phyloP scores from a whole-genome alignment of 2,797 vertebrate species.

The Salarias fasciatus region DNA sequence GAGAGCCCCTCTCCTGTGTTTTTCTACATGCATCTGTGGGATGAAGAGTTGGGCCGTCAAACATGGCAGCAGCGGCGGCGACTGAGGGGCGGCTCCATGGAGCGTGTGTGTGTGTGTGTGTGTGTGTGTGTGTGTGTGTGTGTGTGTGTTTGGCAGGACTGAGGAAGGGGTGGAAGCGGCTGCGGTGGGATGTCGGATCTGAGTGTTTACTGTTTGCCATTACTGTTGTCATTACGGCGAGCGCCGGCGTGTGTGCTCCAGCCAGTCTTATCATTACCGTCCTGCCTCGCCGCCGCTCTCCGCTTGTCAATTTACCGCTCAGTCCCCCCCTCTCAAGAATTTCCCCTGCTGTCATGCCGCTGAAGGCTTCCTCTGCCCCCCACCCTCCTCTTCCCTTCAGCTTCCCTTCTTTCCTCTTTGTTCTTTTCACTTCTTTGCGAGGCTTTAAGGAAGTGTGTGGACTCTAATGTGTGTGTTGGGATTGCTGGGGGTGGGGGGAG shows the following conservation, averaged over 20 bases:
- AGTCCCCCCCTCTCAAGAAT: conserved; percentile 42
- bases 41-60: too few species aligned
- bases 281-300: conserved; percentile 37
- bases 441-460: conserved; percentile 58
- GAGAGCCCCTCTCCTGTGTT: too few species aligned
- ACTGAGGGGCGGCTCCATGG: too few species aligned
- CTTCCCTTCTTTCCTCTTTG: conserved; percentile 55
- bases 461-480: conserved; percentile 22
- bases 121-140: too few species aligned
- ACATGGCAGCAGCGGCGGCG: too few species aligned
- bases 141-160: not conserved
- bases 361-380: conserved; percentile 56
- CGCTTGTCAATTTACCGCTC: conserved; percentile 67
- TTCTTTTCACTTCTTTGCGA: conserved; percentile 58
- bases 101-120: too few species aligned
- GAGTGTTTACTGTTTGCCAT: conserved; percentile 71
- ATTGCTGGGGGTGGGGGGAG: conserved; percentile 59
- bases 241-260: conserved; percentile 46
- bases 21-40: too few species aligned
- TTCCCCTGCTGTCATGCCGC: conserved; percentile 61
- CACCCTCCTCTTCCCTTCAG: conserved; percentile 34
- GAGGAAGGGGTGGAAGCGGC: too few species aligned
- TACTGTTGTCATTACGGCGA: conserved; percentile 66
- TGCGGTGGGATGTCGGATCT: conserved; percentile 38
- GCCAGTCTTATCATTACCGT: conserved; percentile 62